Evolutionary conservation across 2,113 vertebrate species (phyloP), one percentile per base, ranked within the genome.

Genomic region (Columba livia): DNA sequence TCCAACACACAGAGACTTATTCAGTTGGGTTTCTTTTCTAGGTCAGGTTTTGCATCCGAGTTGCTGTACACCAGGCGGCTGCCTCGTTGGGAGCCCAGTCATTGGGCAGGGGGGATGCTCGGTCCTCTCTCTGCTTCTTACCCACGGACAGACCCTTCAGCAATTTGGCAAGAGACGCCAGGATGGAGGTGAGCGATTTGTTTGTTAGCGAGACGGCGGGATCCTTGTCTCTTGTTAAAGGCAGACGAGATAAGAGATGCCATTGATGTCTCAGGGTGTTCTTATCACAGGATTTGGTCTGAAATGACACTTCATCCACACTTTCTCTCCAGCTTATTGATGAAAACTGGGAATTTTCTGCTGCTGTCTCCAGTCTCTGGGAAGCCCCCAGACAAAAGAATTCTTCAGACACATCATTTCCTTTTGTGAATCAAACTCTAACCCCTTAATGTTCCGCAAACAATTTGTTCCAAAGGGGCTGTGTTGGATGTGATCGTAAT

Each of bases 401-500:
- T 88, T 95, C 96, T 95, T 94, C 89, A 96, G 85, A 96, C 72
- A 75, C 85, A 72, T 93, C 42, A 77, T 87, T 96, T 96, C 67
- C 79, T 92, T 93, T 92, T 89, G 73, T 94, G 85, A 95, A 79
- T 93, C 87, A 93, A 95, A 92, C 60, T 88, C 85, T 85, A 91
- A 65, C 81, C 80, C 86, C 96, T 97, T 92, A 80, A 75, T 61
- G 88, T 94, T 96, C 92, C 73, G 91, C 71, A 95, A 96, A 97
- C 91, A 95, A 94, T 92, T 96, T 94, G 89, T 92, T 97, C 96
- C 89, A 88, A 93, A 92, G 94, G 77, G 94, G 88, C 65, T 44
- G 26, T 71, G 89, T 92, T 89, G 93, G 92, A 92, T 96, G 94
- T 94, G 96, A 97, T 97, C 78, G 53, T 97, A 97, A 97, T 97